Percentiles rank a stretch among this genome's conserved stretches.
Conservation (phyloP, 2,888 invertebrate species). For the Trichopoda pennipes region DNA sequence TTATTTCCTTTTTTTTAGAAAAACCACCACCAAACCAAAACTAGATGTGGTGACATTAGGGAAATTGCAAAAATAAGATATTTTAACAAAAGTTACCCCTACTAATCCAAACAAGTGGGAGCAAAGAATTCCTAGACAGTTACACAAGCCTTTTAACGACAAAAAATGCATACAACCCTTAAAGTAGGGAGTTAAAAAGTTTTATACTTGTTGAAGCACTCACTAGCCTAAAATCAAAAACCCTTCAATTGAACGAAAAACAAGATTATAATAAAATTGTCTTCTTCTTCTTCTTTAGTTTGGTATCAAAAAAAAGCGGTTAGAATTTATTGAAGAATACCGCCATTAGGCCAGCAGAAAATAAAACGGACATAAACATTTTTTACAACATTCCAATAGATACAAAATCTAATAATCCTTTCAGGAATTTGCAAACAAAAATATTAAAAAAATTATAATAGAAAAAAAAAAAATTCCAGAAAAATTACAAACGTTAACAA, state of each 20-base stretch:
- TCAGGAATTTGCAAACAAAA: neutral
- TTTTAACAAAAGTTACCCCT: slow-evolving; percentile 63
- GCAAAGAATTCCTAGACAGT: slow-evolving; percentile 60
- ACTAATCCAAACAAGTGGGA: slow-evolving; percentile 60
- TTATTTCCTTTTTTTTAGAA: neutral
- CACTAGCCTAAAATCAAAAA: slow-evolving; percentile 8
- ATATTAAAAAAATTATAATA: neutral
- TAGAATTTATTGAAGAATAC: slow-evolving; percentile 73
- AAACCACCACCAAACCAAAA: slow-evolving; percentile 43
- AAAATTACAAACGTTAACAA: neutral
- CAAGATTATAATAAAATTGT: neutral
- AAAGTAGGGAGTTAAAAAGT: slow-evolving; percentile 37
- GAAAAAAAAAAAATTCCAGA: neutral
- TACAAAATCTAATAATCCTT: slow-evolving; percentile 24
- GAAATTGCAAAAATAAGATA: slow-evolving; percentile 39
- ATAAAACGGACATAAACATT: slow-evolving; percentile 63
- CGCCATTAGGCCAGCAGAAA: slow-evolving; percentile 78
- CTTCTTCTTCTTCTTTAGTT: neutral
- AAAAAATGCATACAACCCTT: slow-evolving; percentile 38
- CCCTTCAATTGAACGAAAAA: neutral
- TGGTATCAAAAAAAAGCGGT: slow-evolving; percentile 61
- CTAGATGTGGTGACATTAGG: slow-evolving; percentile 10
- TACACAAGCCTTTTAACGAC: slow-evolving; percentile 17
- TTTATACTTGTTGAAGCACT: neutral
- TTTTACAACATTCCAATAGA: slow-evolving; percentile 71